Conservation (phyloP, 2,888 invertebrate species). For the Imbricaverruca yamaguchii region DNA sequence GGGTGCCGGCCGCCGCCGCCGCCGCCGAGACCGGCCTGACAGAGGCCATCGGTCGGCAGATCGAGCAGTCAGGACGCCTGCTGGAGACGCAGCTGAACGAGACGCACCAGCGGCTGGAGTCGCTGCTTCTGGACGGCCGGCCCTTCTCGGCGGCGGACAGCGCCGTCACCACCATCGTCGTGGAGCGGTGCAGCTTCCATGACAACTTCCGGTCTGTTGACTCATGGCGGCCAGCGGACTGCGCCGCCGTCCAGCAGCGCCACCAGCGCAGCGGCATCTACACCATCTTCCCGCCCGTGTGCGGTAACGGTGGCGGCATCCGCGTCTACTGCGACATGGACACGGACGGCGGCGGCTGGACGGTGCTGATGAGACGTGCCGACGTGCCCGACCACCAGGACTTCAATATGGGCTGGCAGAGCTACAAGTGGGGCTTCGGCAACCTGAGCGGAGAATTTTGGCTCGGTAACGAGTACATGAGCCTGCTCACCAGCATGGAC, state of each 20-base stretch:
- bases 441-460: conserved; percentile 84
- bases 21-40: not conserved
- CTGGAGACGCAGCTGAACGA: conserved; percentile 8
- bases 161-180: not conserved
- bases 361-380: conserved; percentile 82
- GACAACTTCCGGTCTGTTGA: not conserved
- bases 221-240: not conserved
- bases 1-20: not conserved
- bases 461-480: conserved; percentile 88
- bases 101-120: not conserved
- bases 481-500: conserved; percentile 85
- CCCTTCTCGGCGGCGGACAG: not conserved
- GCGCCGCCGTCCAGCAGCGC: conserved; percentile 2
- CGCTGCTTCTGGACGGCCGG: not conserved
- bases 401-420: conserved; percentile 85
- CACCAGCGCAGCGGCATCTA: not conserved
- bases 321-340: conserved; percentile 79
- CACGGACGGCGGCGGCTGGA: conserved; percentile 84
- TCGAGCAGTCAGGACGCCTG: not conserved
- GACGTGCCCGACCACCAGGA: conserved; percentile 81
- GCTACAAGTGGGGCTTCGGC: conserved; percentile 87
- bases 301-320: conserved; percentile 12
- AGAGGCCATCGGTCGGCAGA: not conserved
- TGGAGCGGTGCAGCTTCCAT: conserved; percentile 10
- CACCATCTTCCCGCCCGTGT: not conserved